phyloP scores from a whole-genome alignment of 2,113 vertebrate genomes.

The Tachycineta bicolor region DNA sequence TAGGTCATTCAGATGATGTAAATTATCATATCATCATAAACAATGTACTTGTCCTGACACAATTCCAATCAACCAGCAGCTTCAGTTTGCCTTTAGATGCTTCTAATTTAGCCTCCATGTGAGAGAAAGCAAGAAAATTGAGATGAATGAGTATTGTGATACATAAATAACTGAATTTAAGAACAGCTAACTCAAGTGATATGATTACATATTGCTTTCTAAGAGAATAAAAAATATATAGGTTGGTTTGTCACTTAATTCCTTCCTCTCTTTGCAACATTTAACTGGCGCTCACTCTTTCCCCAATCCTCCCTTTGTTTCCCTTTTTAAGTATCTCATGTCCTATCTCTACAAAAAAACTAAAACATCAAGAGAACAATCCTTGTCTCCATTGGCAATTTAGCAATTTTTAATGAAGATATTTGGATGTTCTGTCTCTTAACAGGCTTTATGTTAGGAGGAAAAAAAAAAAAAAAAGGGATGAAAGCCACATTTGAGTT shows the following conservation, averaged over 20 bases:
- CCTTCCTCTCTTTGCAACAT: not conserved
- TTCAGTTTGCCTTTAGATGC: not conserved
- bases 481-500: not conserved
- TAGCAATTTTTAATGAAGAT: not conserved
- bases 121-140: not conserved
- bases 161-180: slow-evolving; percentile 5
- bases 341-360: not conserved
- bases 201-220: not conserved
- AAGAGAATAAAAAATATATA: not conserved
- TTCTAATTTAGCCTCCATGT: not conserved
- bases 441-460: not conserved
- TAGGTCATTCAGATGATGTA: not conserved
- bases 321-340: not conserved
- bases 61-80: not conserved
- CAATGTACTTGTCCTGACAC: not conserved
- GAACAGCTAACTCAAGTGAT: not conserved
- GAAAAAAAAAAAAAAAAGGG: not conserved
- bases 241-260: not conserved
- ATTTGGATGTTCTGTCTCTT: not conserved
- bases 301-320: not conserved
- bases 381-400: not conserved
- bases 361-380: not conserved
- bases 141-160: not conserved
- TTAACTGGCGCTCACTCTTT: not conserved
- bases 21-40: not conserved